A percentile compares a stretch with the other conserved stretches of the same genome.
These are phyloP conservation scores for Hermetia illucens DNA, from an alignment of 1,140 invertebrate species.

Conservation along the genomic window DNA sequence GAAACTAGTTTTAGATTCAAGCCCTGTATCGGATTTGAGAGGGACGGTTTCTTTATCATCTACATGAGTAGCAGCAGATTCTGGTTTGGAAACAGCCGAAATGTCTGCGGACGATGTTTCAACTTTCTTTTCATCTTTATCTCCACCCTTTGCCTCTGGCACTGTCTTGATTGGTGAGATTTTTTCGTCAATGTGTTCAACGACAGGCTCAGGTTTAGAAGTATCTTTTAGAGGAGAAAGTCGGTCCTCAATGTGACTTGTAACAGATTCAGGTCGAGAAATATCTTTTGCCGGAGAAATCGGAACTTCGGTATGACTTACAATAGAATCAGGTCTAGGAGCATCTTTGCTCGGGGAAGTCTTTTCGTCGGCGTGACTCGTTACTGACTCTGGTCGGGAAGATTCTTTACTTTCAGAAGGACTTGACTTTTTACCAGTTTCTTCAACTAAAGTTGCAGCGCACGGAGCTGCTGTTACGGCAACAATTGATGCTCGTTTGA, in stretches of 20 bases:
- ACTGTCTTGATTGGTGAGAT: not conserved
- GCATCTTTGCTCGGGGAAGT: not conserved
- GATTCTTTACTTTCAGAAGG: too few relatives aligned
- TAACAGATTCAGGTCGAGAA: constrained; percentile 2
- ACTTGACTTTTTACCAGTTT: too few relatives aligned
- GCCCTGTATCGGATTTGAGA: too few relatives aligned
- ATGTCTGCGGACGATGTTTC: too few relatives aligned
- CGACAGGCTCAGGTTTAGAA: not conserved
- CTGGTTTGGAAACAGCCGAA: too few relatives aligned
- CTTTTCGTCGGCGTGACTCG: not conserved
- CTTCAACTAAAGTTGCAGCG: too few relatives aligned
- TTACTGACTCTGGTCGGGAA: not conserved
- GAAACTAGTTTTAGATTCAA: not conserved
- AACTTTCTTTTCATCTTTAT: too few relatives aligned
- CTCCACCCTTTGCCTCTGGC: not conserved
- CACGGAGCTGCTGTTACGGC: too few relatives aligned
- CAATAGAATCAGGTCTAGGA: not conserved
- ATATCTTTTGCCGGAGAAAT: not conserved
- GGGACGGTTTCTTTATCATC: not conserved
- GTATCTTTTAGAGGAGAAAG: too few relatives aligned
- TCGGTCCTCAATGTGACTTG: constrained; percentile 2
- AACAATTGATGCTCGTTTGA: too few relatives aligned
- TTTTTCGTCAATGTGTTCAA: constrained; percentile 1
- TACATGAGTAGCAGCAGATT: not conserved
- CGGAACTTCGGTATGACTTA: constrained; percentile 4